Conservation (phyloP, 2,888 invertebrate species). For the Ferrisia virgata region DNA sequence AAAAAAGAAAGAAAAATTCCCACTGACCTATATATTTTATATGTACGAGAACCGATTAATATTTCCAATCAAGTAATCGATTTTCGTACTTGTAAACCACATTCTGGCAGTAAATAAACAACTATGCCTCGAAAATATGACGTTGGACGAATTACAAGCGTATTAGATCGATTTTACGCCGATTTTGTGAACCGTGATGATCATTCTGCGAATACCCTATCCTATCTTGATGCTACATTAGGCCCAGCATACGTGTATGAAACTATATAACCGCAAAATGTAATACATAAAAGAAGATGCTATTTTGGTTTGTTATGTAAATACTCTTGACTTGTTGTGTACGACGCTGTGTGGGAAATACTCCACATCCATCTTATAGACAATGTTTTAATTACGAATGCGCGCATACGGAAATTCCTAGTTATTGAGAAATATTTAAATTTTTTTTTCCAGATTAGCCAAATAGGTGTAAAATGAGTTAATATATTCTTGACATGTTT, state of each 20-base stretch:
- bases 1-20: neutral
- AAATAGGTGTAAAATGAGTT: neutral
- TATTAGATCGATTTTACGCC: constrained; percentile 21
- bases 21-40: neutral
- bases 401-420: neutral
- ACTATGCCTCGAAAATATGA: neutral
- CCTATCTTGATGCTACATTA: neutral
- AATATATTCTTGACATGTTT: neutral
- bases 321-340: neutral
- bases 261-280: neutral
- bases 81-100: neutral
- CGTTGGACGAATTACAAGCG: neutral
- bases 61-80: constrained; percentile 11
- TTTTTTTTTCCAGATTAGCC: neutral
- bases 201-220: neutral
- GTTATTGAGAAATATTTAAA: neutral
- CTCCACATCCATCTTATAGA: neutral
- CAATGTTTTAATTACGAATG: neutral
- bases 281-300: neutral
- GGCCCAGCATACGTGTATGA: neutral
- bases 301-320: neutral
- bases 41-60: constrained; percentile 8
- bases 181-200: constrained; percentile 25
- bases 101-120: neutral
- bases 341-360: neutral